These are phyloP conservation scores for Drosophila neonasuta DNA, from an alignment of 2,888 invertebrate genomes.

Conservation along the genomic window DNA sequence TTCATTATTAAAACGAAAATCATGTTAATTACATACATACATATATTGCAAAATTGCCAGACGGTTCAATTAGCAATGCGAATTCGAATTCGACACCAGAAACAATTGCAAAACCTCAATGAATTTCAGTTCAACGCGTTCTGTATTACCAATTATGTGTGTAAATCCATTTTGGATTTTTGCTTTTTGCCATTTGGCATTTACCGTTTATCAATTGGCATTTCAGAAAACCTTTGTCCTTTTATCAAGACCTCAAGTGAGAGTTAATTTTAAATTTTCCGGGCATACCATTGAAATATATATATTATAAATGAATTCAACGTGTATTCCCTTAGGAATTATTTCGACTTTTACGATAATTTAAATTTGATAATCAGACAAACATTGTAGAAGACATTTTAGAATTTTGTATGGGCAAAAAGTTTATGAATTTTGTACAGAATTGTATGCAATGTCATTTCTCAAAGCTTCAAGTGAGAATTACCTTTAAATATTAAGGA, in stretches of 20 bases:
- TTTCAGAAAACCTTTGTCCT: not conserved
- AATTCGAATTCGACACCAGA: not conserved
- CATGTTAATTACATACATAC: conserved; percentile 12
- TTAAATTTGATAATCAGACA: not conserved
- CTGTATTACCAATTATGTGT: conserved; percentile 17
- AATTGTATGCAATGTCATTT: no score
- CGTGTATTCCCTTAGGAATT: not conserved
- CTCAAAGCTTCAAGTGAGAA: no score
- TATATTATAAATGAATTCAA: not conserved
- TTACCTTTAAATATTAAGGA: no score
- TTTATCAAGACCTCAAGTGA: not conserved
- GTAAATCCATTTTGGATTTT: not conserved
- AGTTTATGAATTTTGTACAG: no score
- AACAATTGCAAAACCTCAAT: conserved; percentile 17
- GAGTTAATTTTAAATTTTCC: not conserved
- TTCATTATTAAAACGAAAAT: not conserved
- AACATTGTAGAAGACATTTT: not conserved
- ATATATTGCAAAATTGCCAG: not conserved
- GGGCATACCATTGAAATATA: not conserved
- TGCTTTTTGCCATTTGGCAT: conserved; percentile 10
- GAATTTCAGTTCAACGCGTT: not conserved
- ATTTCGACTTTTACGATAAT: no score
- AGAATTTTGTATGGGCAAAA: no score
- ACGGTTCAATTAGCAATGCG: conserved; percentile 18
- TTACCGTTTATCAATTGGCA: conserved; percentile 5